These are phyloP conservation scores for Ranitomeya variabilis DNA, from an alignment of 2,113 vertebrate genomes.

Conservation along the genomic window DNA sequence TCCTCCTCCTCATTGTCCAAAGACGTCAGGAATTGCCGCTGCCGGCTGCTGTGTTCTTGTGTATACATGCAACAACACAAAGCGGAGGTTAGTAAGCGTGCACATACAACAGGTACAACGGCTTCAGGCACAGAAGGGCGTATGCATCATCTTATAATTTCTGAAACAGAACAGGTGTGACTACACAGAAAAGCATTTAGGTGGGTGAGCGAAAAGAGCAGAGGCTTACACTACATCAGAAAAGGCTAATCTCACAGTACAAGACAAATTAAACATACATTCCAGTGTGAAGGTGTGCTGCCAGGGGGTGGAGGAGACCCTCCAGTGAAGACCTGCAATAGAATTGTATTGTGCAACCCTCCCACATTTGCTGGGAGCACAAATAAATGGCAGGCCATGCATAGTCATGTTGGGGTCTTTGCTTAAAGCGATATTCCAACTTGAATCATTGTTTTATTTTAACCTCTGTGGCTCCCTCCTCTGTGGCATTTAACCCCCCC, in stretches of 20 bases:
- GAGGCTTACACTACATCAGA: not conserved
- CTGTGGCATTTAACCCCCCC: no score
- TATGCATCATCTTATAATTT: not conserved
- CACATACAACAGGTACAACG: slow-evolving; percentile 4
- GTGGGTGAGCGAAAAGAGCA: not conserved
- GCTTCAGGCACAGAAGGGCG: not conserved
- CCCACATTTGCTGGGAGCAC: no score
- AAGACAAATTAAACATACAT: not conserved
- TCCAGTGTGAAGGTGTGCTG: not conserved
- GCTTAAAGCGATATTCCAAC: no score
- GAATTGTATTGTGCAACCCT: not conserved
- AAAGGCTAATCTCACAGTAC: not conserved
- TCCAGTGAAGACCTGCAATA: not conserved
- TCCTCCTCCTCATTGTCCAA: slow-evolving; percentile 47
- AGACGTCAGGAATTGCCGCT: slow-evolving; percentile 52
- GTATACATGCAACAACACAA: slow-evolving; percentile 76
- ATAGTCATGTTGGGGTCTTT: no score
- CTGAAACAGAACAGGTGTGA: slow-evolving; percentile 21
- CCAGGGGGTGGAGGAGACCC: not conserved
- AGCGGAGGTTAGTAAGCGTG: slow-evolving; percentile 60
- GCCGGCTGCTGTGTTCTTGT: slow-evolving; percentile 66
- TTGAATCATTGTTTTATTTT: no score
- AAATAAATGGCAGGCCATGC: no score
- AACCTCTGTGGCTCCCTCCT: no score
- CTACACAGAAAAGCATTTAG: not conserved